Evolutionary conservation across 2,888 invertebrate species (phyloP), one percentile per base, ranked within the genome.

Genomic region (Meiosimyza platycephala): DNA sequence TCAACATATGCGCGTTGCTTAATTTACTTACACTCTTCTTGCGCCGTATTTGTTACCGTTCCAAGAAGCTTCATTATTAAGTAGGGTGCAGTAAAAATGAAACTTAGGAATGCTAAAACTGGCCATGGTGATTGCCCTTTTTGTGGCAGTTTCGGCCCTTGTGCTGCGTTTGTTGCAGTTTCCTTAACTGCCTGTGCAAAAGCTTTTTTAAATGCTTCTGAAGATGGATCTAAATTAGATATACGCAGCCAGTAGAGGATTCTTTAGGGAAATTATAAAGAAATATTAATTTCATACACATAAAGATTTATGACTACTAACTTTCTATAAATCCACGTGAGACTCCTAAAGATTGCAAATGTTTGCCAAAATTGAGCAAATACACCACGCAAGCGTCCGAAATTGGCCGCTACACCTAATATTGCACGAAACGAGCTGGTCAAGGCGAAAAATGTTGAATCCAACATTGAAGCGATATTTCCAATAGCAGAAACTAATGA

Each of bases 401-500:
- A 94, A 87, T 98, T 98, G 78, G 99, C 98, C 9, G 98, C 98
- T 2, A 99, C 97, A 74, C 97, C 96, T 67, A 99, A 89, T 77
- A 99, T 95, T 68, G 99, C 98, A 80, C 95, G 90, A 85, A 98
- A 99, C 0, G 98, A 98, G 86, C 95, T 97, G 22, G 97, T 96
- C 82, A 99, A 91, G 4, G 98, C 98, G 84, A 95, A 95, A 86
- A 97, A 98, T 60, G 98, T 98, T 28, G 97, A 98, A 83, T 98
- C 98, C 72, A 99, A 87, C 96, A 99, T 97, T 91, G 97, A 95
- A 3, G 97, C 95, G 3, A 99, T 92, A 68, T 98, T 97, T 18
- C 94, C 94, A 78, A 98, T 95, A 0, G 98, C 96, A 79, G 93
- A 92, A 3, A 97, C 95, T 22, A 98, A 89, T 68, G 96, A 93